Conservation (phyloP, 2,797 vertebrate species). For the Setipinna tenuifilis region DNA sequence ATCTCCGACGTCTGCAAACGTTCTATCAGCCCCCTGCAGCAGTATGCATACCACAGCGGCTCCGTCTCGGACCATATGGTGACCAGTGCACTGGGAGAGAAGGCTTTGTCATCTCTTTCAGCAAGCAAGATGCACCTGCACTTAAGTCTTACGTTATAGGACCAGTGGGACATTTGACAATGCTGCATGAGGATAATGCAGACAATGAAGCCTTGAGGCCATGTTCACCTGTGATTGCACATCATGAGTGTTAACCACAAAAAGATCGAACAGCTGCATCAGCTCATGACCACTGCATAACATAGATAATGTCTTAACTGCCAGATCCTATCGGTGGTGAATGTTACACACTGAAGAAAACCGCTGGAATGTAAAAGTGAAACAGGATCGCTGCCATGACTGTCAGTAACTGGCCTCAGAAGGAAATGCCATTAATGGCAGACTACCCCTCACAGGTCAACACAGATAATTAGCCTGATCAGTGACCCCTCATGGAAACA, state of each 20-base stretch:
- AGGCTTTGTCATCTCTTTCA: not conserved
- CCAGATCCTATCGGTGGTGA: not conserved
- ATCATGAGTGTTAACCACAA: not conserved
- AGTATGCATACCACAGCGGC: not conserved
- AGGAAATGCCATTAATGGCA: not conserved
- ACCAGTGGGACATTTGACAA: not conserved
- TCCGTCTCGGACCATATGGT: not conserved
- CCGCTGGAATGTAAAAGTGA: not conserved
- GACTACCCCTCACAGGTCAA: not conserved
- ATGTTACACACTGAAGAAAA: not conserved
- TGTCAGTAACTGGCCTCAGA: not conserved
- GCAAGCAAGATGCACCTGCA: not conserved
- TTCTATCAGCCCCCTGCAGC: not conserved
- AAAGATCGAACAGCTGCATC: not conserved
- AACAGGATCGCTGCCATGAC: not conserved
- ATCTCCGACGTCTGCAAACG: not conserved
- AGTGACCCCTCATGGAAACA: not conserved
- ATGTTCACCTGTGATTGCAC: not conserved
- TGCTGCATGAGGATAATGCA: not conserved
- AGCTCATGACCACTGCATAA: not conserved
- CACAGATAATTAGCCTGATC: not conserved
- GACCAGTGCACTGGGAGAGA: not conserved
- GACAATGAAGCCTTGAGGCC: not conserved
- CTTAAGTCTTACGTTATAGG: not conserved
- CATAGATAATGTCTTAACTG: not conserved